These are phyloP conservation scores for Fregetta grallaria DNA, from an alignment of 2,113 vertebrate species.

Conservation along the genomic window DNA sequence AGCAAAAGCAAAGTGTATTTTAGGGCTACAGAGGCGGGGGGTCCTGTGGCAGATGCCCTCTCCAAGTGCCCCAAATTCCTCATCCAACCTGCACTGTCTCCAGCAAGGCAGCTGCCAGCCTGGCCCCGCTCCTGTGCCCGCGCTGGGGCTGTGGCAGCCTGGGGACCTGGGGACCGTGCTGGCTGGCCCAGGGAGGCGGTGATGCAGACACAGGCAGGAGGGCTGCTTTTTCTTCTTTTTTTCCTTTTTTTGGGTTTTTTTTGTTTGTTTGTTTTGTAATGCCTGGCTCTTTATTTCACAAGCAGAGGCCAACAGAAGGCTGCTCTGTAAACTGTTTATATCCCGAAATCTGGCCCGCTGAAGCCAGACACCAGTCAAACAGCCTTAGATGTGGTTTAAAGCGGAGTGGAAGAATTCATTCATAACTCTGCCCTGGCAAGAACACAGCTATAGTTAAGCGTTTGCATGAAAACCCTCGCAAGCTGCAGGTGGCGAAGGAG, in stretches of 20 bases:
- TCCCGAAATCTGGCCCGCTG: neutral
- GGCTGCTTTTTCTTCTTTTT: neutral
- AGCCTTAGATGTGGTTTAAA: neutral
- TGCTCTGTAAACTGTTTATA: neutral
- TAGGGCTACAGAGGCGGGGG: neutral
- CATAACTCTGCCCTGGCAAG: neutral
- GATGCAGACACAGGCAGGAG: neutral
- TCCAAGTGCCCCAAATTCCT: neutral
- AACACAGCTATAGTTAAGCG: neutral
- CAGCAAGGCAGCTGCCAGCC: neutral
- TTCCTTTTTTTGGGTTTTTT: too few species aligned
- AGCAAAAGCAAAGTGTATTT: neutral
- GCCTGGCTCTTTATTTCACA: neutral
- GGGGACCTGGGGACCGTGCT: accelerated
- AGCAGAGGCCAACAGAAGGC: neutral
- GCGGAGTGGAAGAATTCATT: neutral
- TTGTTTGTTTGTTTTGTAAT: neutral
- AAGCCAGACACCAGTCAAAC: neutral
- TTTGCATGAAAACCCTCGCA: accelerated
- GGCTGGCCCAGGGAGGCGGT: neutral
- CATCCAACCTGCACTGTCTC: accelerated
- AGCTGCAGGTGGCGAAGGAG: neutral
- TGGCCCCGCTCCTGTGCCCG: neutral
- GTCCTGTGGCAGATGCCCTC: neutral
- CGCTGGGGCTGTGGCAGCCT: neutral